A percentile compares a stretch with the other conserved stretches of the same genome.
Evolutionary conservation across 1,140 invertebrate genomes (phyloP).

Genomic region (Psilanteris sp.): DNA sequence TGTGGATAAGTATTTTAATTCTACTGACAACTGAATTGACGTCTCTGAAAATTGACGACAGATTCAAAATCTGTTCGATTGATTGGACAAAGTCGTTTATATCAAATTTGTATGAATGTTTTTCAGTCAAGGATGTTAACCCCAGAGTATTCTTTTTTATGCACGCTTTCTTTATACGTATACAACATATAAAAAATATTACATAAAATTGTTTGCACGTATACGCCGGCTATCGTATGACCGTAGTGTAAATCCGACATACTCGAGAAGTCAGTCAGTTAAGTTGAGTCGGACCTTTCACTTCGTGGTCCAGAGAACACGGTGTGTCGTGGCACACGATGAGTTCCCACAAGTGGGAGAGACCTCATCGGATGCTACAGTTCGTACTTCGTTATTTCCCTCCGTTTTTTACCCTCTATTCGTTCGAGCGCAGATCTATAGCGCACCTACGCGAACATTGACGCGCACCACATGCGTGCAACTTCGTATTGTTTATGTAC

Average conservation of each 20-base stretch:
- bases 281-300: slow-evolving; percentile 76
- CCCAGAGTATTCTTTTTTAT: no score
- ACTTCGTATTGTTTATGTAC: slow-evolving; percentile 42
- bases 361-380: slow-evolving; percentile 71
- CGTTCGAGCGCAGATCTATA: slow-evolving; percentile 47
- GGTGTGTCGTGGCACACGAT: slow-evolving; percentile 71
- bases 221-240: slow-evolving; percentile 51
- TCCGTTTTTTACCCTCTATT: slow-evolving; percentile 55
- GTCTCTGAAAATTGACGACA: no score
- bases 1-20: no score
- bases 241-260: slow-evolving; percentile 66
- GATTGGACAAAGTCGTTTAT: no score
- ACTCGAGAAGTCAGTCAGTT: slow-evolving; percentile 69
- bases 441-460: slow-evolving; percentile 44
- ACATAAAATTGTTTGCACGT: slow-evolving; percentile 1
- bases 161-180: no score
- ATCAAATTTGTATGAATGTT: no score
- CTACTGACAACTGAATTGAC: no score
- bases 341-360: slow-evolving; percentile 76
- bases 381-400: slow-evolving; percentile 71
- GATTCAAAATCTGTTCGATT: no score
- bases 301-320: slow-evolving; percentile 79
- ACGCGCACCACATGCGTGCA: slow-evolving; percentile 30
- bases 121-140: no score
- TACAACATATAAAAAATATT: not conserved